Evolutionary conservation across 2,888 invertebrate species (phyloP), one percentile per base, ranked within the genome.

Genomic region (Biston stratarius): DNA sequence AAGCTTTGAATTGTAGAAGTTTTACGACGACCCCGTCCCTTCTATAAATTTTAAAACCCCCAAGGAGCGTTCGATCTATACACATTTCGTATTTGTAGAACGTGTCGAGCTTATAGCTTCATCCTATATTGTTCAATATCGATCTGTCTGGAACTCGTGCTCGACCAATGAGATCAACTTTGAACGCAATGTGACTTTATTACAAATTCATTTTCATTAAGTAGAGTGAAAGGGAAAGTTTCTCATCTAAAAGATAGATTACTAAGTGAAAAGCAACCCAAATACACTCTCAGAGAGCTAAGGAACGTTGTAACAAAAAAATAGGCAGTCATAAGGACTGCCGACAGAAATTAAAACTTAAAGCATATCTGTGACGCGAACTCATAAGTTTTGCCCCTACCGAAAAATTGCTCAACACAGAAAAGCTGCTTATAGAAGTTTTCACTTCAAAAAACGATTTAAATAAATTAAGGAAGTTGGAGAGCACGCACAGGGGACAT

Each of bases 31-130:
- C 53, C 49, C 49, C 61, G 45, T 52, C 63, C 64, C 53, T 64
- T 52, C 64, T 63, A 66, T 69, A 69, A 66, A 74, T 71, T 66
- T 62, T 59, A 67, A 67, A 62, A 53, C 60, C 71, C 64, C 63
- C 33, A 51, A 70, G 67, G 68, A 59, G 59, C 42, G 53, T 67
- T 70, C 63, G 63, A 42, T 42, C 55, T 44, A n/a, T 33, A 55
- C 53, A 53, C 8, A 42, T 55, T 44, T 55, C 55, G 24, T 44
- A 42, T 55, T 55, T 42, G 55, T 42, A 42, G 55, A 55, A 58
- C 64, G 61, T 67, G 52, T 61, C 67, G 69, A 64, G 65, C 45
- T 60, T 42, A 40, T 48, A 58, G 36, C n/a, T 72, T 58, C 63
- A 66, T 60, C 65, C 38, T 64, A 42, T 48, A 40, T 64, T 55